A percentile compares a stretch with the other conserved stretches of the same genome.
phyloP scores from a whole-genome alignment of 2,113 vertebrate genomes.

The Glareola pratincola region DNA sequence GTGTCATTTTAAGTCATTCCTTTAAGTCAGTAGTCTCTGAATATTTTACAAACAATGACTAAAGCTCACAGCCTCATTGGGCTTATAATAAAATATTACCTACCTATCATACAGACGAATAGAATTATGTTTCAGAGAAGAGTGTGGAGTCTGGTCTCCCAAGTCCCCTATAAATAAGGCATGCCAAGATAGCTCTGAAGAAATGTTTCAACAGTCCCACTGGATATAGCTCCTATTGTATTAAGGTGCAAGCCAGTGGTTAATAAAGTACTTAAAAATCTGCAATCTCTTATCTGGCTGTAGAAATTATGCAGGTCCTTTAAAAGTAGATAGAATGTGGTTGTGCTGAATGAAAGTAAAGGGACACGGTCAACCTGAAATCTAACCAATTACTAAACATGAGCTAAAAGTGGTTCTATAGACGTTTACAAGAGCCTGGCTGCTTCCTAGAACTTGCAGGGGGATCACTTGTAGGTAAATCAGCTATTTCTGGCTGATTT shows the following conservation, averaged over 20 bases:
- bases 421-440: background rate
- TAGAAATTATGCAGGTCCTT: background rate
- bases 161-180: background rate
- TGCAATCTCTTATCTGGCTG: background rate
- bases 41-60: background rate
- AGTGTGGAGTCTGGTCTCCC: background rate
- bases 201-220: background rate
- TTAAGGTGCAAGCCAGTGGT: background rate
- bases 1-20: background rate
- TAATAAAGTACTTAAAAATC: conserved; percentile 2
- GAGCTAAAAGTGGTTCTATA: background rate
- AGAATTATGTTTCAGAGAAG: background rate
- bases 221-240: background rate
- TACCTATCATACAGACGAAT: background rate
- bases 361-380: background rate
- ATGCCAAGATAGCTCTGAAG: background rate
- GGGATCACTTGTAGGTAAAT: background rate
- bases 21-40: background rate
- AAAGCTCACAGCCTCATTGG: background rate
- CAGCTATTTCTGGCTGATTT: background rate
- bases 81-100: background rate
- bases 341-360: background rate
- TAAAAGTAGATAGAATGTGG: background rate
- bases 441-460: background rate
- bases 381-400: background rate